phyloP scores from a whole-genome alignment of 2,888 invertebrate species.

The Callinectes sapidus region DNA sequence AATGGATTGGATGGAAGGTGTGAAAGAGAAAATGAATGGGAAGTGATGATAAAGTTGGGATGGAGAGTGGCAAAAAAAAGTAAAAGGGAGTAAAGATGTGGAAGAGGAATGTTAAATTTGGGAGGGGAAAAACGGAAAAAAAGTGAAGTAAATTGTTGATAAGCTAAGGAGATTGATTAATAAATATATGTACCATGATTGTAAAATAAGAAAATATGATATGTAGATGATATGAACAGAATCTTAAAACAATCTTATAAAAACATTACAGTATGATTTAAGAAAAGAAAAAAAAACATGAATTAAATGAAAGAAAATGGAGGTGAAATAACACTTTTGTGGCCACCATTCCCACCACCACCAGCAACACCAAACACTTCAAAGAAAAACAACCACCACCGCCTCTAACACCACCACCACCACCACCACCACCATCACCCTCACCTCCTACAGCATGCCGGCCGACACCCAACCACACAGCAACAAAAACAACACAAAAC shows the following conservation, averaged over 20 bases:
- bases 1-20: background rate
- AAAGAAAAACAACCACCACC: background rate
- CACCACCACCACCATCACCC: background rate
- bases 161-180: no score
- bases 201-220: no score
- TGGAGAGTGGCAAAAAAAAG: background rate
- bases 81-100: background rate
- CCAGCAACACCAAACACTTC: no score
- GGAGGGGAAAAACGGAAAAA: no score
- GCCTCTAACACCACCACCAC: background rate
- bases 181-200: no score
- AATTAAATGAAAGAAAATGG: background rate
- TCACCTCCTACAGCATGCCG: background rate
- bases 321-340: background rate
- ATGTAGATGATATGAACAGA: no score
- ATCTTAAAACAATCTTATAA: no score
- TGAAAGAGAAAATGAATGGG: background rate
- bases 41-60: background rate
- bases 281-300: background rate
- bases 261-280: background rate
- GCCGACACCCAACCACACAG: background rate
- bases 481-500: slow-evolving; percentile 3
- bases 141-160: background rate
- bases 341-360: background rate
- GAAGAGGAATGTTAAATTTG: background rate